Base-by-base conservation (phyloP, 2,888 invertebrate genomes). In the Tiliacea aurago region DNA sequence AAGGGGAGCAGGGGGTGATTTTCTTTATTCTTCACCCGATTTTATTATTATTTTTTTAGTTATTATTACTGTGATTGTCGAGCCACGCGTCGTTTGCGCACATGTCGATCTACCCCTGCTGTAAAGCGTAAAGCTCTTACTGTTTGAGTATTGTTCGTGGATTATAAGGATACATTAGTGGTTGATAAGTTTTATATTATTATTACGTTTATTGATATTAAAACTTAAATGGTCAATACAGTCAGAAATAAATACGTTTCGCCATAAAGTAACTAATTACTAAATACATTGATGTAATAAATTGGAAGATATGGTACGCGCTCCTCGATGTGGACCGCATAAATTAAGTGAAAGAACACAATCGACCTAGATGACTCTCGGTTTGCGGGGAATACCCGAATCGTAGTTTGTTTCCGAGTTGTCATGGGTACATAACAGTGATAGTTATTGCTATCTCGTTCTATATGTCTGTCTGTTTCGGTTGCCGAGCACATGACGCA, bases 21-120 rank as follows among this genome's bases (percentile, higher is more conserved):
- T 96, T 96, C 96, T 96, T 96, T 96, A 96, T 96, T 95, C 96
- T 94, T 96, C 96, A 94, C 94, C 95, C 94, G 95, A 94, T 95
- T 96, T 96, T 96, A 96, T 96, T 96, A 96, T 96, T 96, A 96
- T 96, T 96, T 95, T 89, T 96, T 96, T 96, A 95, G 95, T 94
- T 96, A 96, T 96, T 96, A 96, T 96, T 96, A 96, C 95, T 93
- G 92, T 94, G 95, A 95, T 95, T 95, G 95, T 91, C 87, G 91
- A 87, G 85, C 73, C 84, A 81, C 83, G 80, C 91, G 94, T 88
- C 96, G 96, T 94, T 94, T 94, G 96, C 95, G 95, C 96, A 96
- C 95, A 95, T 95, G 95, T 94, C 95, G 91, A 89, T 88, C 92
- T 90, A 92, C 93, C 94, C 93, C 89, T 90, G 90, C 71, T 85